Conservation (phyloP, 2,113 vertebrate species). For the Reinhardtius hippoglossoides region DNA sequence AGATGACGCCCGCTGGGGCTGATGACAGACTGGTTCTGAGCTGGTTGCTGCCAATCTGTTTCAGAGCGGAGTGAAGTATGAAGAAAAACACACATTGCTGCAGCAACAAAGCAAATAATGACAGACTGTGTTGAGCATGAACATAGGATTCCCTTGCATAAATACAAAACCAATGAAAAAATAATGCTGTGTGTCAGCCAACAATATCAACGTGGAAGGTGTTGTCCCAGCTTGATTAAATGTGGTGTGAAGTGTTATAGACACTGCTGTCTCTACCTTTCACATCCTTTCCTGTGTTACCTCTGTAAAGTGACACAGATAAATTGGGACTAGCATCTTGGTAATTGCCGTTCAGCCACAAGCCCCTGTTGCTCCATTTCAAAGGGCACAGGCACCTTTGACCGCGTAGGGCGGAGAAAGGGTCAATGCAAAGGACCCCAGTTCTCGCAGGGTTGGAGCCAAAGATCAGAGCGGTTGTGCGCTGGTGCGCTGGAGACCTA, state of each 20-base stretch:
- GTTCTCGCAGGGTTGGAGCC: constrained; percentile 46
- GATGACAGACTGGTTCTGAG: too few relatives aligned
- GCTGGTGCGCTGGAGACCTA: constrained; percentile 26
- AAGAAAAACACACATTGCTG: not conserved
- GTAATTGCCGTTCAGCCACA: constrained; percentile 59
- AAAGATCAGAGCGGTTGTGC: constrained; percentile 45
- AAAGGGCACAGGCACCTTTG: constrained; percentile 70
- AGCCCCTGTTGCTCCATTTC: constrained; percentile 64
- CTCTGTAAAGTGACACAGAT: constrained; percentile 37
- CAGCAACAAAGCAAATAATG: not conserved
- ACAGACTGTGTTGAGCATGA: not conserved
- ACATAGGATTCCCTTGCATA: not conserved
- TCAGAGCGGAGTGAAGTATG: too few relatives aligned
- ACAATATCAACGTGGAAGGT: not conserved
- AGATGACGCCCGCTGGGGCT: not conserved
- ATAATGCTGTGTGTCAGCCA: too few relatives aligned
- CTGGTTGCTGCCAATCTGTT: not conserved
- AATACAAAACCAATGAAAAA: not conserved
- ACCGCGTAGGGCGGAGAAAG: constrained; percentile 58
- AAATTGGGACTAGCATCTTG: constrained; percentile 33
- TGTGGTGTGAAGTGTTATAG: not conserved
- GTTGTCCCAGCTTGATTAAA: not conserved
- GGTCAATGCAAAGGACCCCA: constrained; percentile 57
- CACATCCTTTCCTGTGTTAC: constrained; percentile 1
- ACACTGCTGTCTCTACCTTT: not conserved